Conservation (phyloP, 2,888 invertebrate genomes). For the Thymelicus sylvestris region DNA sequence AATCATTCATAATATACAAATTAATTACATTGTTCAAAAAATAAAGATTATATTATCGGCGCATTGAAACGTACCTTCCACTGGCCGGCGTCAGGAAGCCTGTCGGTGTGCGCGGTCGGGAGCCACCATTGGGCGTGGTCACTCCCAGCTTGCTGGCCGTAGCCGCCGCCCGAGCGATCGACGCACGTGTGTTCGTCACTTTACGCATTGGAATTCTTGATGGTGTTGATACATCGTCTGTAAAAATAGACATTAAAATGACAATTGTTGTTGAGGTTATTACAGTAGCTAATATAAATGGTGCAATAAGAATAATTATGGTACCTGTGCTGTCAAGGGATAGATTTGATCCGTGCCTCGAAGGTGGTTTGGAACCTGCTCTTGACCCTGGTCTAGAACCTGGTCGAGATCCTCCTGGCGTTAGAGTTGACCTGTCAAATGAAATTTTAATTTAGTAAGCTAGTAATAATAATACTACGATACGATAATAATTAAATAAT, state of each 20-base stretch:
- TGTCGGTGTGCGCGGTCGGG: conserved; percentile 90
- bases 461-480: too few species aligned
- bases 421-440: conserved; percentile 86
- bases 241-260: background rate
- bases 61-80: conserved; percentile 85
- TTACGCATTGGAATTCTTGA: conserved; percentile 93
- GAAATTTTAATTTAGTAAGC: background rate
- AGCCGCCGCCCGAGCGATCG: conserved; percentile 84
- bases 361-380: conserved; percentile 95
- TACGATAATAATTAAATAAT: too few species aligned
- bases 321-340: conserved; percentile 95
- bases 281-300: background rate
- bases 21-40: too few species aligned
- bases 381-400: conserved; percentile 94
- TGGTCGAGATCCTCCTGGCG: conserved; percentile 93
- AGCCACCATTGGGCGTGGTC: conserved; percentile 85
- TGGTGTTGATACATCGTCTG: conserved; percentile 90
- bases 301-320: background rate
- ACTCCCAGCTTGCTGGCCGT: conserved; percentile 85
- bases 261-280: background rate
- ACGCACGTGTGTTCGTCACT: conserved; percentile 84
- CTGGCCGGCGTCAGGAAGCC: conserved; percentile 91
- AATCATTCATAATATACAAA: background rate
- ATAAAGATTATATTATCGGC: background rate
- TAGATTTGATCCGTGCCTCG: conserved; percentile 96